Evolutionary conservation across 92 coral and sea anemone species (phyloP), one percentile per base, ranked within the genome.

Genomic region (Heliopora coerulea): DNA sequence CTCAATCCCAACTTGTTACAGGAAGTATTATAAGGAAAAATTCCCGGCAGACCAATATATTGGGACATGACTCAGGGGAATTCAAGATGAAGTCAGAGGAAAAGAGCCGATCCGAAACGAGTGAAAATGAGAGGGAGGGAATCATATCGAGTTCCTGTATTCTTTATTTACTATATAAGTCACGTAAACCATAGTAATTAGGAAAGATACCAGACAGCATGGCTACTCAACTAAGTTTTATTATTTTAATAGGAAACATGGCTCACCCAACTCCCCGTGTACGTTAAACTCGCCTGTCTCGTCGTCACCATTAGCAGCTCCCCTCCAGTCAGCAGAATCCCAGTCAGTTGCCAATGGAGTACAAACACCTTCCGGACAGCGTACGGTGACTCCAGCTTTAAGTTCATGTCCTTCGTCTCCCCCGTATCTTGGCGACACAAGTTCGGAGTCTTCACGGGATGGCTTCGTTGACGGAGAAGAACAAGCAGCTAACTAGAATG

Each of bases 391-490:
- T 31, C 79, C 86, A 59, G 90, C 99, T 6, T 96, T 96, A 19
- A 85, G 83, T 35, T 95, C 99, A 19, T 90, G 88, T 59, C 99
- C 99, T 2, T 90, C 99, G 10, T 95, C 99, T 7, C 99, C 99
- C 28, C 91, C 96, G 27, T 86, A 88, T 10, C 24, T 52, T 65
- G 83, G 86, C 0, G 96, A 90, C 27, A 85, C 83, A n/a, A 87
- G 84, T 27, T 95, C 96, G 11, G 99, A 90, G 44, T 79, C 86
- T 24, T 89, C 96, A 33, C 91, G 89, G 56, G 99, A 95, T 82
- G 99, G 91, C 18, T 88, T 90, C 73, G 85, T 84, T 73, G 96
- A 95, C 59, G 87, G 86, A 6, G 62, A 67, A 29, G 65, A 56
- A 58, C 32, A 32, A 19, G 26, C 34, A 30, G 52, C 39, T 6